phyloP scores from a whole-genome alignment of 1,140 invertebrate genomes.

The Saccostrea glomerata region DNA sequence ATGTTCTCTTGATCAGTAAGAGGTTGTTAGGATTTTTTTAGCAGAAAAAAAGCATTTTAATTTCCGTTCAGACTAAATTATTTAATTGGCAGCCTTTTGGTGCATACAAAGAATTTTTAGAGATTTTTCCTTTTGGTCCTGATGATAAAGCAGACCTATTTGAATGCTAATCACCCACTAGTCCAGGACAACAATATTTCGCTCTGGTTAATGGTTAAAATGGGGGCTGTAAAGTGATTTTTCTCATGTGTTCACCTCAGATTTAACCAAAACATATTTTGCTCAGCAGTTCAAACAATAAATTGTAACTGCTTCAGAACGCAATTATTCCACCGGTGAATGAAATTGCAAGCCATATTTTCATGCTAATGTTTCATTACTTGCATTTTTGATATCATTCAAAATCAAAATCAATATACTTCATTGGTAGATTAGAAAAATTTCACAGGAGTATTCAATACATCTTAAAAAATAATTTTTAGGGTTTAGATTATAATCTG shows the following conservation, averaged over 20 bases:
- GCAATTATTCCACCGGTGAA: constrained; percentile 3
- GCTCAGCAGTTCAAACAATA: constrained; percentile 2
- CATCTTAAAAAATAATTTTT: background rate
- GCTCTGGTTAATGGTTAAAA: background rate
- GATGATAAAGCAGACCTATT: background rate
- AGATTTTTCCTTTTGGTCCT: background rate
- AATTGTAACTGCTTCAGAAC: background rate
- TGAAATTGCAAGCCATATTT: background rate
- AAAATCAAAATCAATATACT: background rate
- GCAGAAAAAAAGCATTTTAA: background rate
- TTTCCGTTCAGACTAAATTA: background rate
- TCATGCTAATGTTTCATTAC: background rate
- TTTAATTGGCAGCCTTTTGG: background rate
- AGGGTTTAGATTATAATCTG: background rate
- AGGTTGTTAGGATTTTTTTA: constrained; percentile 1
- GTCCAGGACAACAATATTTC: background rate
- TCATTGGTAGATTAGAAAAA: background rate
- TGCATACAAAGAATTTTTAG: background rate
- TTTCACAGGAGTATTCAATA: background rate
- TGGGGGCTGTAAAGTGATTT: background rate
- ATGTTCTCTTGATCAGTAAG: constrained; percentile 8
- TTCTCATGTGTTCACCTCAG: background rate
- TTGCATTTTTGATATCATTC: background rate
- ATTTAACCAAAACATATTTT: background rate
- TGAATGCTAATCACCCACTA: background rate